Evolutionary conservation across 2,888 invertebrate genomes (phyloP), one percentile per base, ranked within the genome.

Genomic region (Trisateles emortualis): DNA sequence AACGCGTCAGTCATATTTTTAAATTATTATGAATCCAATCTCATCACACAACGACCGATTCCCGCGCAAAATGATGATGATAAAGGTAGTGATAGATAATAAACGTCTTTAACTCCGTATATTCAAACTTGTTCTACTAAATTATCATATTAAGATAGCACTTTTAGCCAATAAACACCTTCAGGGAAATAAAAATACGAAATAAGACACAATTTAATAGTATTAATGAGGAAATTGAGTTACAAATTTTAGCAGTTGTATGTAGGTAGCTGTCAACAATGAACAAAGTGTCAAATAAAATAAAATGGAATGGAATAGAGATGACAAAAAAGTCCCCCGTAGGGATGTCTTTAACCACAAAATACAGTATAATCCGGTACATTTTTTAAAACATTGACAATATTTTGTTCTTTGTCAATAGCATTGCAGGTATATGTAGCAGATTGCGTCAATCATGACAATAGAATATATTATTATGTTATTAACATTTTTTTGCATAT

Each of bases 1-100:
- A 93, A 70, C 4, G 87, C 86, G 69, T 93, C 93, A 76, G 91
- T 93, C 91, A 92, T 92, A n/a, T 74, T 75, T 87, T 51, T 51
- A 32, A 24, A 45, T 2, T 52, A 49, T 35, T 53, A 46, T 38
- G 43, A 54, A 40, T 53, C 45, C 36, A 53, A 52, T 62, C 54
- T 62, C 58, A 68, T 68, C 44, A 61, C 55, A 55, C 30, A 39
- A 35, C 44, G 33, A 41, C 41, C 41, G 44, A 57, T 75, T 78
- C 78, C 78, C 78, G 78, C 78, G 78, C 75, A 78, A 78, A 78
- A 56, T 39, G 33, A 44, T 51, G 47, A 11, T 32, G 35, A 32
- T 45, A 36, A 36, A 52, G 52, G 36, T 32, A 16, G 36, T 19
- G 35, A 33, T 16, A 32, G 33, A 26, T 3, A 22, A 22, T 3